These are phyloP conservation scores for Orchesella cincta DNA, from an alignment of 1,140 invertebrate species.

Conservation along the genomic window DNA sequence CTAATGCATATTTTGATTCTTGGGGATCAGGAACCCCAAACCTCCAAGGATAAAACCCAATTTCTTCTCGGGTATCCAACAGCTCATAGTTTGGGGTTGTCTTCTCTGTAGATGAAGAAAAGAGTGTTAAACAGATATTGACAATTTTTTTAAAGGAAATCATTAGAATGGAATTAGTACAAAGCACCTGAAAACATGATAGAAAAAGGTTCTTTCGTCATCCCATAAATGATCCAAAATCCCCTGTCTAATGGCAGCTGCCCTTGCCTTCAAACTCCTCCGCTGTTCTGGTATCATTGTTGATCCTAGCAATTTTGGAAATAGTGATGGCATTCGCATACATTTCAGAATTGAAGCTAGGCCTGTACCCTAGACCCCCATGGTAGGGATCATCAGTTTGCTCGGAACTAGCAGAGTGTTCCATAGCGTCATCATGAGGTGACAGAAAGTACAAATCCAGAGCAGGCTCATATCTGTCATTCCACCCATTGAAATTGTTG, in stretches of 20 bases:
- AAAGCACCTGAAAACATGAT: conserved; percentile 45
- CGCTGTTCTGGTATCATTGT: conserved; percentile 5
- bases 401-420: conserved; percentile 39
- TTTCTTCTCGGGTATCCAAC: conserved; percentile 45
- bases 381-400: conserved; percentile 45
- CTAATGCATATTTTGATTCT: conserved; percentile 19
- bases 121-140: no score
- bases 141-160: no score
- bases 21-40: conserved; percentile 32
- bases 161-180: no score
- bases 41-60: conserved; percentile 45
- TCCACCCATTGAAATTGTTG: conserved; percentile 43
- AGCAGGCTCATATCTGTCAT: conserved; percentile 31
- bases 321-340: conserved; percentile 45
- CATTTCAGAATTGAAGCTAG: conserved; percentile 46
- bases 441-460: conserved; percentile 42
- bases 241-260: conserved; percentile 8
- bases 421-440: conserved; percentile 47
- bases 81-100: conserved; percentile 45
- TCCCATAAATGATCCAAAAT: conserved; percentile 44
- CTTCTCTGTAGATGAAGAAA: no score
- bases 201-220: conserved; percentile 43
- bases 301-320: conserved; percentile 37
- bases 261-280: conserved; percentile 34
- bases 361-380: conserved; percentile 46